A percentile compares a stretch with the other conserved stretches of the same genome.
phyloP scores from a whole-genome alignment of 1,140 invertebrate species.

The Zaprionus camerounensis region DNA sequence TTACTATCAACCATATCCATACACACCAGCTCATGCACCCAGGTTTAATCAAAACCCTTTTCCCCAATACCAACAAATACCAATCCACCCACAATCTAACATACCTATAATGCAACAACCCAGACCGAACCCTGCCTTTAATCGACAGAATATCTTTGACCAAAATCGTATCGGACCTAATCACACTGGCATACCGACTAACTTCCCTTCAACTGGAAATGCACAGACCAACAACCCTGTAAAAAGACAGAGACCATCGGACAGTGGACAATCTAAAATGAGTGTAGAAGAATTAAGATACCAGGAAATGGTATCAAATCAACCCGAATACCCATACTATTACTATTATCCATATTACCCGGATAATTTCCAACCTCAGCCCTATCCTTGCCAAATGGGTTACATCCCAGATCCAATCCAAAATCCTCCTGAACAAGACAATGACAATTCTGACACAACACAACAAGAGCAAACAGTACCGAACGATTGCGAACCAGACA shows the following conservation, averaged over 20 bases:
- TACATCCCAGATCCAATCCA: too few relatives aligned
- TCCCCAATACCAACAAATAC: not conserved
- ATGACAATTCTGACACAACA: too few relatives aligned
- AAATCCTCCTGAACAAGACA: too few relatives aligned
- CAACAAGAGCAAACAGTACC: too few relatives aligned
- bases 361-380: not conserved
- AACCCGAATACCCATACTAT: not conserved
- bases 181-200: not conserved
- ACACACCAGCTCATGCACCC: not conserved
- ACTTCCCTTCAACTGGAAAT: not conserved
- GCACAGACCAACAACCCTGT: not conserved
- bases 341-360: not conserved
- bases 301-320: not conserved
- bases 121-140: not conserved
- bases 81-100: not conserved
- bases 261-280: conserved; percentile 15
- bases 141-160: conserved; percentile 4
- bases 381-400: not conserved
- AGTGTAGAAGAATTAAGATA: conserved; percentile 1
- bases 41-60: not conserved
- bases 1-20: conserved; percentile 3
- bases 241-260: conserved; percentile 10
- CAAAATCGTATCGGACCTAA: conserved; percentile 6
- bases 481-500: too few relatives aligned
- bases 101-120: not conserved